A percentile compares a stretch with the other conserved stretches of the same genome.
These are phyloP conservation scores for Spinus pinus DNA, from an alignment of 2,797 vertebrate genomes.

Conservation along the genomic window DNA sequence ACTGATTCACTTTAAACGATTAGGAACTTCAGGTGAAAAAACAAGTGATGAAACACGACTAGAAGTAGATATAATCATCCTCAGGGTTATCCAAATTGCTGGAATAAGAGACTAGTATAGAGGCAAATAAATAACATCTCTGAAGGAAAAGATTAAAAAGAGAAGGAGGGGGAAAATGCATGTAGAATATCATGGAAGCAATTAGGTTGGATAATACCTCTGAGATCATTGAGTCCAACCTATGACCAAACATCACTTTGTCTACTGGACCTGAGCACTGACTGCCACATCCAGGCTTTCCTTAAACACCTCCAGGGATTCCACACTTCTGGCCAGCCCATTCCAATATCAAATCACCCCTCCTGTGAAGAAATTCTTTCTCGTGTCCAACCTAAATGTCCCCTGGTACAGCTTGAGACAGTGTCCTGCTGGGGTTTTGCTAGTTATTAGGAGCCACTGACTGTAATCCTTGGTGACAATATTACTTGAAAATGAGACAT, in stretches of 20 bases:
- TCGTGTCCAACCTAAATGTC: background rate
- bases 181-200: background rate
- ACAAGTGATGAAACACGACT: background rate
- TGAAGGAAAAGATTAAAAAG: background rate
- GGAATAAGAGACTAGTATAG: background rate
- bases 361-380: background rate
- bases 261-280: background rate
- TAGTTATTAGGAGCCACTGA: background rate
- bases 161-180: fast-evolving
- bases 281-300: background rate
- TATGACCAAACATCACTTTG: background rate
- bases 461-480: background rate
- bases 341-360: background rate
- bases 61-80: background rate
- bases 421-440: background rate
- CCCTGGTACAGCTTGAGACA: background rate
- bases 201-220: background rate
- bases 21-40: background rate
- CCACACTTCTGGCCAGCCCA: no score
- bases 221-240: background rate
- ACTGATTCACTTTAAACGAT: background rate
- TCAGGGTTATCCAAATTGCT: background rate
- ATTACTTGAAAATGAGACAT: background rate
- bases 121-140: background rate
- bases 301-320: background rate